Percentiles rank a stretch among this genome's conserved stretches.
Evolutionary conservation across 2,113 vertebrate species (phyloP).

Genomic region (Xiphias gladius): DNA sequence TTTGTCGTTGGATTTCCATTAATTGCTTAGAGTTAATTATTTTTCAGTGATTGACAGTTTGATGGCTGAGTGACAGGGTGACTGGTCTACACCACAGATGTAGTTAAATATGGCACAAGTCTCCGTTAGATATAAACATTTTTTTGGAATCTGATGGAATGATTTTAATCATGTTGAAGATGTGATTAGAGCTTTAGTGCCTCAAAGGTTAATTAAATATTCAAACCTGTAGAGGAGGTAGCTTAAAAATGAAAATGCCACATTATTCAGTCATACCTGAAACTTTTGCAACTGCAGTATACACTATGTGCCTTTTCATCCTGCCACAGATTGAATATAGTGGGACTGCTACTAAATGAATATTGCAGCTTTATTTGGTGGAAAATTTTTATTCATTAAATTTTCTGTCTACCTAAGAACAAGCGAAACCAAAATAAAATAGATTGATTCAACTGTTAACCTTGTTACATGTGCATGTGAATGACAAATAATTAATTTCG

Average conservation of each 20-base stretch:
- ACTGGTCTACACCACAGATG: slow-evolving; percentile 24
- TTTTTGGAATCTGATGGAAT: slow-evolving; percentile 48
- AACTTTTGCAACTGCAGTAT: slow-evolving; percentile 13
- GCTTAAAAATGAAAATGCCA: slow-evolving; percentile 26
- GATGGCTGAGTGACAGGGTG: slow-evolving; percentile 22
- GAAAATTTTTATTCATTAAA: background rate
- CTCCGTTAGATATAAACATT: slow-evolving; percentile 42
- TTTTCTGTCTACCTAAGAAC: background rate
- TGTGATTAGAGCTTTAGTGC: slow-evolving; percentile 54
- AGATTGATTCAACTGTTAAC: background rate
- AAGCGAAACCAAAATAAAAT: background rate
- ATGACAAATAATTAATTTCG: background rate
- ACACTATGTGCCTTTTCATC: slow-evolving; percentile 1
- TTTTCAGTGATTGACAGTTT: slow-evolving; percentile 61
- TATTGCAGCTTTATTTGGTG: background rate
- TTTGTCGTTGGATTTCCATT: slow-evolving; percentile 26
- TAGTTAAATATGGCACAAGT: slow-evolving; percentile 36
- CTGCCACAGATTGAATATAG: background rate
- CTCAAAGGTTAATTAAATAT: slow-evolving; percentile 69
- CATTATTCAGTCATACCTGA: slow-evolving; percentile 20
- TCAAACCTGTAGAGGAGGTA: slow-evolving; percentile 52
- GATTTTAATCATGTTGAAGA: slow-evolving; percentile 52
- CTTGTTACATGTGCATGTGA: background rate
- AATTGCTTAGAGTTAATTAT: slow-evolving; percentile 57
- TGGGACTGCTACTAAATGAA: background rate